Conservation (phyloP, 2,113 vertebrate genomes). For the Felis chaus region DNA sequence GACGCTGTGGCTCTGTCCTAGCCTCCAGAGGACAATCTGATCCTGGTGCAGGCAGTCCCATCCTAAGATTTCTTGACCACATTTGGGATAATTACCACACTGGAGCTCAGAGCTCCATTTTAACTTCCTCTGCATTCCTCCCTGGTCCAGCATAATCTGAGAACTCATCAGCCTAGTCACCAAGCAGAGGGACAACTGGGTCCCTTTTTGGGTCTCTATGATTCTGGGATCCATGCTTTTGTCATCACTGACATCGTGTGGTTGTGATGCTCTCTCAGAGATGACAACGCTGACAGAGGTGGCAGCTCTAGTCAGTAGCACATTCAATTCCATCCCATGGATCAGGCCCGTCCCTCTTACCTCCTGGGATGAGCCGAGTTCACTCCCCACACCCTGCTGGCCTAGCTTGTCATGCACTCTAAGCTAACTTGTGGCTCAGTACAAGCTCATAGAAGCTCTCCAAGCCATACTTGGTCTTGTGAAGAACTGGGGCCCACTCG, state of each 20-base stretch:
- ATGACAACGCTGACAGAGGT: background rate
- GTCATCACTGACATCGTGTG: background rate
- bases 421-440: background rate
- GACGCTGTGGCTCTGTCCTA: background rate
- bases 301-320: background rate
- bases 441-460: background rate
- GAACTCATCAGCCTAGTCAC: background rate
- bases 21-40: background rate
- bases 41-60: no score
- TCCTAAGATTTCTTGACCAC: background rate
- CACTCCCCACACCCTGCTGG: background rate
- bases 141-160: background rate
- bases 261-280: background rate
- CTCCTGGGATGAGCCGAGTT: background rate
- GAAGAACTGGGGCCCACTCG: background rate
- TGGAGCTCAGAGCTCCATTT: background rate
- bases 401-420: background rate
- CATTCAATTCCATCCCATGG: background rate
- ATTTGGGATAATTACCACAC: background rate
- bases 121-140: background rate
- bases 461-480: background rate
- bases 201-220: background rate
- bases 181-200: background rate
- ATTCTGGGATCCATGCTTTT: background rate
- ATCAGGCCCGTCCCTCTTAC: background rate